These are phyloP conservation scores for Barnardius zonarius DNA, from an alignment of 2,113 vertebrate genomes.

Conservation along the genomic window DNA sequence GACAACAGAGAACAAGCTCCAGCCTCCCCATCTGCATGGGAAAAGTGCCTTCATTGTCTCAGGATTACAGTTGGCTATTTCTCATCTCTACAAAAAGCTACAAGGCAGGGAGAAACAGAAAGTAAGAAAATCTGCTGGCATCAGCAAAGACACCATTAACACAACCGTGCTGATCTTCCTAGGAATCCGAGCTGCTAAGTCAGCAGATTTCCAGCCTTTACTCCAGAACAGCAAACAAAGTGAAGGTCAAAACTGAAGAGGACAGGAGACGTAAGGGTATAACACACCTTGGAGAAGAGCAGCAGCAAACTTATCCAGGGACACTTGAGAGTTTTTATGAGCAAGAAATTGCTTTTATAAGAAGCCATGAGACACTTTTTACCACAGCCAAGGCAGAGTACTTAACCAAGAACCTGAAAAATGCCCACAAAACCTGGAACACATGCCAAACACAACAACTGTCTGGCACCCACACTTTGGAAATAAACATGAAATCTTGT, in stretches of 20 bases:
- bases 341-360: not conserved
- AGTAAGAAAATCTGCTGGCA: not conserved
- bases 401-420: not conserved
- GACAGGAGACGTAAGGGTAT: not conserved
- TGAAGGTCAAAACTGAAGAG: slow-evolving; percentile 20
- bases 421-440: not conserved
- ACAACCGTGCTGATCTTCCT: not conserved
- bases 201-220: slow-evolving; percentile 11
- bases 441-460: not conserved
- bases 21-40: not conserved
- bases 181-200: not conserved
- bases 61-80: not conserved
- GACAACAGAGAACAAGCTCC: not conserved
- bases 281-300: not conserved
- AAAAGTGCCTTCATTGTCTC: not conserved
- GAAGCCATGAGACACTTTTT: not conserved
- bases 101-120: not conserved
- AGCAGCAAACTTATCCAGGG: not conserved
- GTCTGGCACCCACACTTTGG: not conserved
- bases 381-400: not conserved
- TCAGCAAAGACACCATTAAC: not conserved
- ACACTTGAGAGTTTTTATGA: not conserved
- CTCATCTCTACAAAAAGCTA: not conserved
- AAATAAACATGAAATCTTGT: not conserved
- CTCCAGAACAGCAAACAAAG: slow-evolving; percentile 18